Evolutionary conservation across 2,113 vertebrate genomes (phyloP).

Genomic region (Leptocoma aspasia): DNA sequence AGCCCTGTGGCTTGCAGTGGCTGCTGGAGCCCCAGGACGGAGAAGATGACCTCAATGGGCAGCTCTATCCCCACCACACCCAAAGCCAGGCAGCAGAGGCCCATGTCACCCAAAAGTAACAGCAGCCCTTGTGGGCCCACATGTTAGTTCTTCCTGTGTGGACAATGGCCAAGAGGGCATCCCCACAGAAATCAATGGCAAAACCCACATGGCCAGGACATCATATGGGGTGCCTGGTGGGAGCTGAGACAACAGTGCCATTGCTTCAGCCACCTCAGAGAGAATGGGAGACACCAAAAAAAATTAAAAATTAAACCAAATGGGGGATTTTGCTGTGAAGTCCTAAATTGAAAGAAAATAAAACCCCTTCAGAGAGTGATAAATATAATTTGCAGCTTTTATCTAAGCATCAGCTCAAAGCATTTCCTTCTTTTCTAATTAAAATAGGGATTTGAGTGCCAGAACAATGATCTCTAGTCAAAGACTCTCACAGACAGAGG

Average conservation of each 20-base stretch:
- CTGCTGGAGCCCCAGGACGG: background rate
- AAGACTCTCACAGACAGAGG: slow-evolving; percentile 27
- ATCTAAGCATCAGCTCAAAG: slow-evolving; percentile 53
- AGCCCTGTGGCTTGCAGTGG: background rate
- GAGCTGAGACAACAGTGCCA: background rate
- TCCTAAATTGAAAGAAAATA: slow-evolving; percentile 10
- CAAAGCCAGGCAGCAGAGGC: background rate
- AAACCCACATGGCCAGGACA: background rate
- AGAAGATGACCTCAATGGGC: background rate
- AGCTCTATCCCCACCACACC: background rate
- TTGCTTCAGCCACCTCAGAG: background rate
- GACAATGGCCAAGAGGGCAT: rapidly evolving
- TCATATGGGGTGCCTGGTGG: rapidly evolving
- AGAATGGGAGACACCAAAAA: background rate
- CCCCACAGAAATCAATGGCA: background rate
- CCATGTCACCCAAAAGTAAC: rapidly evolving
- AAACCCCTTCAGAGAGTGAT: slow-evolving; percentile 22
- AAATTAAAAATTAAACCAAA: background rate
- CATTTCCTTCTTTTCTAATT: slow-evolving; percentile 67
- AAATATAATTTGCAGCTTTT: slow-evolving; percentile 53
- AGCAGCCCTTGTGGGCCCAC: background rate
- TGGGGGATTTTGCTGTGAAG: background rate
- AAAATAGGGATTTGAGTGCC: slow-evolving; percentile 57
- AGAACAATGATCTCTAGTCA: slow-evolving; percentile 58
- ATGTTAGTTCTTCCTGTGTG: background rate